Evolutionary conservation across 2,797 vertebrate species (phyloP).

Genomic region (Lepilemur septentrionalis): DNA sequence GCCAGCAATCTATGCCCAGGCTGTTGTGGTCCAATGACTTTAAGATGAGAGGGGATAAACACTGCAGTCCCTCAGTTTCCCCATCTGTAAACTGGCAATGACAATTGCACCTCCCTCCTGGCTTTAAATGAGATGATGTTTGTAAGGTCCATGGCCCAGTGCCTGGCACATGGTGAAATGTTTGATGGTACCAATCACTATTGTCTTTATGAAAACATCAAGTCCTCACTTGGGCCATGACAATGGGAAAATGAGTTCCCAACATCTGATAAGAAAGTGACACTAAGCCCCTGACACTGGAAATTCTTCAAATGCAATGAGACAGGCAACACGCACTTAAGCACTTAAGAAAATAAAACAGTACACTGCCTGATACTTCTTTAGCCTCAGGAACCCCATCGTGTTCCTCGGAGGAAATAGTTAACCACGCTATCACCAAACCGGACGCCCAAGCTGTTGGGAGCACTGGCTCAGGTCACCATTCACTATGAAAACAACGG

Average conservation of each 20-base stretch:
- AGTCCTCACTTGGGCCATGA: not conserved
- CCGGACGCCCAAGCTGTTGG: not conserved
- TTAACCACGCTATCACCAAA: not conserved
- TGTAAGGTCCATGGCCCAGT: not conserved
- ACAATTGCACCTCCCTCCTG: not conserved
- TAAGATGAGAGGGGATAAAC: not conserved
- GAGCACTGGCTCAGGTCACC: not conserved
- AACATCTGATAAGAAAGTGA: not conserved
- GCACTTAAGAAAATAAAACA: not conserved
- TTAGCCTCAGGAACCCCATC: slow-evolving; percentile 6
- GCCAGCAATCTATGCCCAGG: not conserved
- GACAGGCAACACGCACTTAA: not conserved
- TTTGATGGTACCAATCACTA: not conserved
- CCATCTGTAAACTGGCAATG: not conserved
- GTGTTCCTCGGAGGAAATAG: slow-evolving; percentile 31
- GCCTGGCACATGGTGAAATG: not conserved
- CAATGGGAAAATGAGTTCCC: not conserved
- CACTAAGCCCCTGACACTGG: not conserved
- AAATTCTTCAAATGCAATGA: not conserved
- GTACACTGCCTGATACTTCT: not conserved
- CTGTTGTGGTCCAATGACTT: not conserved
- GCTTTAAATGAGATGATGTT: not conserved
- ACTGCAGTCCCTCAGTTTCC: not conserved
- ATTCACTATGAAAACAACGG: slow-evolving; percentile 25
- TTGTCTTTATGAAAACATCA: not conserved